Base-by-base conservation (phyloP, 2,797 vertebrate genomes). In the Varecia variegata region DNA sequence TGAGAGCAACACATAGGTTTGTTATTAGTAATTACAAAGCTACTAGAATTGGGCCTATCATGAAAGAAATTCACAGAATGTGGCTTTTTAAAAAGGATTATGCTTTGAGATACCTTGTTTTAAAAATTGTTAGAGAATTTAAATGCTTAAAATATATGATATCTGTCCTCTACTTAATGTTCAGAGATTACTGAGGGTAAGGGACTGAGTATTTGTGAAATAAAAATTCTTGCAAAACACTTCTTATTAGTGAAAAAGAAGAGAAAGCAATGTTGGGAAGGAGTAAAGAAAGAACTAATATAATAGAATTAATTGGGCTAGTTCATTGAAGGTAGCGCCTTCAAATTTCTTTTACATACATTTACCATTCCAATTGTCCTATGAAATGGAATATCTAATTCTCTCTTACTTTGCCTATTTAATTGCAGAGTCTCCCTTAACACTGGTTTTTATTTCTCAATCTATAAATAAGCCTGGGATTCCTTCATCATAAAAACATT, bases 401-500 rank as follows among this genome's bases (percentile, higher is more conserved):
- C 25, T 60, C 23, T 52, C 62, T 95, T 38, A 40, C 45, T 27
- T 73, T 74, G 20, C 20, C 45, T 84, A 25, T 54, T 93, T 73
- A 81, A 96, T 50, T 43, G 54, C 30, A 54, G 60, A 74, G 52
- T 62, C 43, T 95, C 47, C 73, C 70, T 88, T 81, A 83, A 81
- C 15, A 52, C 13, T 88, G 20, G 45, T 21, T 93, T 88, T 76
- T 60, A 71, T 85, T 88, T 83, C 56, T 88, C 35, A 47, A 50
- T 68, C 81, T 91, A 35, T 85, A 95, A 92, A 56, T 85, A 73
- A 47, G 23, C 35, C 76, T 76, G 43, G 11, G 45, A 45, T 50
- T 96, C 35, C 27, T 90, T 35, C 43, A 43, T 47, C 68, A 83
- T 86, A 85, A 96, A 93, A 86, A 76, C 50, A 91, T 60, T 93